These are phyloP conservation scores for Tichodroma muraria DNA, from an alignment of 2,113 vertebrate genomes.

Conservation along the genomic window DNA sequence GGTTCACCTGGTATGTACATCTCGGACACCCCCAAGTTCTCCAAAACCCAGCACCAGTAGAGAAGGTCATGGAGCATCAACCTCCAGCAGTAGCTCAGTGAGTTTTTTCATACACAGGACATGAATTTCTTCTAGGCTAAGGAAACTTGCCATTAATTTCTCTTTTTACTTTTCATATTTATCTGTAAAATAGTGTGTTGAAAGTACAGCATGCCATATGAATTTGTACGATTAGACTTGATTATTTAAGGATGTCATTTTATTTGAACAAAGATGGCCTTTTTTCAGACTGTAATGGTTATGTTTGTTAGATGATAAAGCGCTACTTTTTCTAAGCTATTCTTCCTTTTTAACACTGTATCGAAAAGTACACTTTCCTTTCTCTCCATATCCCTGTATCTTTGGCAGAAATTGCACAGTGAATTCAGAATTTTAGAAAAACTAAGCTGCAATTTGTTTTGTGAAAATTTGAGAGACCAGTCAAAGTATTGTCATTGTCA, in stretches of 20 bases:
- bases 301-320: background rate
- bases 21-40: slow-evolving; percentile 77
- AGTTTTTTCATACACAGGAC: slow-evolving; percentile 28
- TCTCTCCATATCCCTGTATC: fast-evolving
- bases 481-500: background rate
- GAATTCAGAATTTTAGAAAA: background rate
- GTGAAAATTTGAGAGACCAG: background rate
- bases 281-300: background rate
- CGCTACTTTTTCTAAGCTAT: background rate
- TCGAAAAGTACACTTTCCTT: background rate
- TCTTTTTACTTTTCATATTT: background rate
- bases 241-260: background rate
- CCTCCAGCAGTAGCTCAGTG: slow-evolving; percentile 71
- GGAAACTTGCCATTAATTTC: background rate
- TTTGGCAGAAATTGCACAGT: background rate
- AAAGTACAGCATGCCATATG: background rate
- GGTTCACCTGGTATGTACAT: slow-evolving; percentile 82
- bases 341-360: background rate
- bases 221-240: background rate
- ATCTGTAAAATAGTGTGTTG: background rate
- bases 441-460: background rate
- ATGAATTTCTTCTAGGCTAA: background rate
- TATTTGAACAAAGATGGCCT: background rate
- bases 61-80: slow-evolving; percentile 45
- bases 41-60: slow-evolving; percentile 67